A percentile compares a stretch with the other conserved stretches of the same genome.
Evolutionary conservation across 53 echinoderm and acorn worm genomes (phyloP).

Genomic region (Arbacia lixula): DNA sequence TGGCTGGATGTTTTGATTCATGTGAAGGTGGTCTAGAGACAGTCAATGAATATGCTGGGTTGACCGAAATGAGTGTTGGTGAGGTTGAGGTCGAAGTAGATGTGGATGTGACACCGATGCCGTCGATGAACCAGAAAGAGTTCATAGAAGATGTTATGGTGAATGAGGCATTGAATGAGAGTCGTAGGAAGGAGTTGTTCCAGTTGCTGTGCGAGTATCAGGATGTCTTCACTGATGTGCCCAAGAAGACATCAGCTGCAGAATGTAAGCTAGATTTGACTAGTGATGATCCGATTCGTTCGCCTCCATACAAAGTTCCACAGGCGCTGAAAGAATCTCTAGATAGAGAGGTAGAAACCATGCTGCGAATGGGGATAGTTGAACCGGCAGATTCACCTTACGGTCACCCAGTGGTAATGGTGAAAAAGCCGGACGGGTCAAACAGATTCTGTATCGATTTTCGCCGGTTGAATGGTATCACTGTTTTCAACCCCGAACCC

Average conservation of each 20-base stretch:
- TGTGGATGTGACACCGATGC: background rate
- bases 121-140: slow-evolving; percentile 12
- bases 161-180: slow-evolving; percentile 10
- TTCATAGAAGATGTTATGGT: background rate
- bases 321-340: slow-evolving; percentile 9
- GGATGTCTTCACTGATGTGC: too few relatives aligned
- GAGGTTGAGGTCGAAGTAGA: background rate
- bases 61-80: background rate
- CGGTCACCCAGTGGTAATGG: slow-evolving; percentile 36
- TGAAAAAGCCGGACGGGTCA: slow-evolving; percentile 33
- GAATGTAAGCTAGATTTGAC: too few relatives aligned
- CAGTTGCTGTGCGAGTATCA: too few relatives aligned
- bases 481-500: slow-evolving; percentile 38
- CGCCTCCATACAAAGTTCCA: slow-evolving; percentile 18
- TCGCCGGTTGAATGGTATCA: background rate
- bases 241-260: too few relatives aligned
- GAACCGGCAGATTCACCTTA: slow-evolving; percentile 28
- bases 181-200: background rate
- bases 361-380: slow-evolving; percentile 26
- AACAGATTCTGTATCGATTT: slow-evolving; percentile 36
- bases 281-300: slow-evolving; percentile 25
- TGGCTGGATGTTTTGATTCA: slow-evolving; percentile 11
- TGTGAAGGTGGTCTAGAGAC: too few relatives aligned
- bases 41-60: too few relatives aligned
- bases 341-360: slow-evolving; percentile 1